These are phyloP conservation scores for Platycheirus albimanus DNA, from an alignment of 2,888 invertebrate genomes.

Conservation along the genomic window DNA sequence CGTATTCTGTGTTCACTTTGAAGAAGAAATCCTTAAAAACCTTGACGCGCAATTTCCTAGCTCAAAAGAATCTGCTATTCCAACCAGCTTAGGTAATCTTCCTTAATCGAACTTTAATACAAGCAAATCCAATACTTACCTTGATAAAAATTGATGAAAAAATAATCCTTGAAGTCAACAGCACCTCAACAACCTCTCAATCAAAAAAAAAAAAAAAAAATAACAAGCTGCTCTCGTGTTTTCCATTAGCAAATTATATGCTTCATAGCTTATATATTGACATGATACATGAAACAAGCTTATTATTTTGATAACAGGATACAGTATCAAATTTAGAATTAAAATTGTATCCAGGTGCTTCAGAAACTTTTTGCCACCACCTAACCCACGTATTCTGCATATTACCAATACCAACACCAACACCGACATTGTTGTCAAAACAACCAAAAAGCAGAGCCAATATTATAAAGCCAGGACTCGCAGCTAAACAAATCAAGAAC, in stretches of 20 bases:
- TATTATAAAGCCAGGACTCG: constrained; percentile 40
- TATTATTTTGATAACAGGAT: constrained; percentile 47
- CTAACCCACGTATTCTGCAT: too few species aligned
- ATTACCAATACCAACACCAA: neutral
- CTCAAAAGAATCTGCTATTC: neutral
- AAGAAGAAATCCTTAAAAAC: too few species aligned
- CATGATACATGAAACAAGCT: constrained; percentile 31
- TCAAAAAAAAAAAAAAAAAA: neutral
- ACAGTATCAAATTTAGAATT: constrained; percentile 63
- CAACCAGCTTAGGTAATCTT: neutral
- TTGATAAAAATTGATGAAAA: constrained; percentile 6
- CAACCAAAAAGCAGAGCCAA: constrained; percentile 2
- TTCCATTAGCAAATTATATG: constrained; percentile 24
- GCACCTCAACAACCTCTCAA: constrained; percentile 13
- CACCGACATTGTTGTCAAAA: neutral
- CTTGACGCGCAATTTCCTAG: neutral
- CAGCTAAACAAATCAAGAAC: constrained; percentile 66
- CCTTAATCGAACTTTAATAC: constrained; percentile 3
- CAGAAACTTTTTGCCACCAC: constrained; percentile 50
- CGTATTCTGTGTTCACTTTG: too few species aligned
- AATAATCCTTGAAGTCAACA: neutral
- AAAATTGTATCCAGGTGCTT: constrained; percentile 66
- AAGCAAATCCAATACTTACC: constrained; percentile 9
- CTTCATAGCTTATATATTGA: constrained; percentile 6
- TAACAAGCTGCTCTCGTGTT: neutral